These are phyloP conservation scores for Drosophila erecta DNA, from an alignment of 1,140 invertebrate genomes.

Conservation along the genomic window DNA sequence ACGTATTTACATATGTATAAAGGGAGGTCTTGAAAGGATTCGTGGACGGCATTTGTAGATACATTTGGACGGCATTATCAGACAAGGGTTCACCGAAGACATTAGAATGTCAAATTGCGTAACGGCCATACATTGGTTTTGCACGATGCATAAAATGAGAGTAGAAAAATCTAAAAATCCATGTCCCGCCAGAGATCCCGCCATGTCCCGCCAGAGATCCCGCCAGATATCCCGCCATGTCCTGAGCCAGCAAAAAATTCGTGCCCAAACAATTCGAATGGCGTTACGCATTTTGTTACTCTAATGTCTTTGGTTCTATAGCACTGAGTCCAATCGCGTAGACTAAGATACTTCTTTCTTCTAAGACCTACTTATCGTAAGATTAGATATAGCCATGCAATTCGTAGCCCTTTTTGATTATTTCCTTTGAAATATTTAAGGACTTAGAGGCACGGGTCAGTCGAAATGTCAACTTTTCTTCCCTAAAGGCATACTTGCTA, in stretches of 20 bases:
- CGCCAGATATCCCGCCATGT: too few relatives aligned
- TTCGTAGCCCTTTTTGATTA: not conserved
- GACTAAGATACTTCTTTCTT: not conserved
- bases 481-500: conserved; percentile 22
- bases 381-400: conserved; percentile 21
- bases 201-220: too few relatives aligned
- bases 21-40: conserved; percentile 7
- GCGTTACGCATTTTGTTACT: too few relatives aligned
- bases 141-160: too few relatives aligned
- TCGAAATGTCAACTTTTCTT: not conserved
- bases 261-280: too few relatives aligned
- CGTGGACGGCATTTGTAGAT: not conserved
- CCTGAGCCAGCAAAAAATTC: too few relatives aligned
- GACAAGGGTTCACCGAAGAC: not conserved
- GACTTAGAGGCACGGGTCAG: not conserved
- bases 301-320: too few relatives aligned
- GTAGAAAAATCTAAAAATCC: too few relatives aligned
- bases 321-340: not conserved
- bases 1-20: conserved; percentile 31
- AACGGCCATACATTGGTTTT: too few relatives aligned
- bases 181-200: too few relatives aligned
- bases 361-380: not conserved
- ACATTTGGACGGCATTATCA: not conserved
- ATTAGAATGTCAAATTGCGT: too few relatives aligned
- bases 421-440: not conserved